Percentiles rank a stretch among this genome's conserved stretches.
Conservation (phyloP, 2,113 vertebrate genomes). For the Caranx ignobilis region DNA sequence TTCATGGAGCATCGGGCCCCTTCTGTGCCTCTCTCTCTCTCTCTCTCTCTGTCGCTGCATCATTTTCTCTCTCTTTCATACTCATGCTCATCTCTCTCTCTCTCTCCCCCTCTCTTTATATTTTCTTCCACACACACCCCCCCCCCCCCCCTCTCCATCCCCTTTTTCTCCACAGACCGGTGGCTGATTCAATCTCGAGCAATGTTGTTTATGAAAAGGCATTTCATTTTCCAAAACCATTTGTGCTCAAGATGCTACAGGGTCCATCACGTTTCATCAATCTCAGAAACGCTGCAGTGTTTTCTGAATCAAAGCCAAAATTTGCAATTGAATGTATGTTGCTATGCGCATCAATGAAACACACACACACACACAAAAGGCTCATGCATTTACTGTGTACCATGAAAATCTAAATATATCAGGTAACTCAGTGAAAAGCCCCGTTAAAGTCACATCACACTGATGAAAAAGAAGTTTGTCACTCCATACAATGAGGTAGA, state of each 20-base stretch:
- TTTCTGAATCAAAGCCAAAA: constrained; percentile 35
- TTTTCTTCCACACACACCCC: constrained; percentile 3
- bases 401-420: neutral
- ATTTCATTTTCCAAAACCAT: constrained; percentile 67
- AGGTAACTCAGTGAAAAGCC: constrained; percentile 4
- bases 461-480: neutral
- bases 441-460: constrained; percentile 2
- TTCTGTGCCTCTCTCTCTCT: neutral
- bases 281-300: constrained; percentile 5
- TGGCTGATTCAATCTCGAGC: constrained; percentile 68
- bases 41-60: constrained; percentile 3
- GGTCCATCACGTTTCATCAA: constrained; percentile 50
- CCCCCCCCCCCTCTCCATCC: neutral
- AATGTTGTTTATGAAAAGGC: constrained; percentile 64
- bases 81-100: neutral
- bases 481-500: neutral
- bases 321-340: constrained; percentile 5
- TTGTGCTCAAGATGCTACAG: constrained; percentile 43
- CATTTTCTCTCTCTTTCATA: constrained; percentile 17
- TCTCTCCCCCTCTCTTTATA: neutral
- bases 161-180: constrained; percentile 35
- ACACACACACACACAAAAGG: neutral
- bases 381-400: neutral
- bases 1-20: constrained; percentile 17
- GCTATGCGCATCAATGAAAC: neutral